Percentiles rank a stretch among this genome's conserved stretches.
These are phyloP conservation scores for Cheirogaleus major DNA, from an alignment of 2,797 vertebrate genomes.

Conservation along the genomic window DNA sequence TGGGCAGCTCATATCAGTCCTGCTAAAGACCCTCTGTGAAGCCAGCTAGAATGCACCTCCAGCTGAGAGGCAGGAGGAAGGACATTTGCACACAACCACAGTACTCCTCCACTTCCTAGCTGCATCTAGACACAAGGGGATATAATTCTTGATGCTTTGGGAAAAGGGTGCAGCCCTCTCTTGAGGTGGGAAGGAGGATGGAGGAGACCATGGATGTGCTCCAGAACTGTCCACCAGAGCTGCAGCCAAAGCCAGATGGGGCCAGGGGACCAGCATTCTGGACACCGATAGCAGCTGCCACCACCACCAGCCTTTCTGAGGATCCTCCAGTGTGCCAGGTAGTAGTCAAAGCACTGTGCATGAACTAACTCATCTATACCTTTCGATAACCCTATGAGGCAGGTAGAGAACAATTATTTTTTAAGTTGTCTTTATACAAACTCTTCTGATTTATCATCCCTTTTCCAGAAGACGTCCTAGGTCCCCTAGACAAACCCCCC, in stretches of 20 bases:
- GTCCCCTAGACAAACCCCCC: background rate
- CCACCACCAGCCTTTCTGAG: background rate
- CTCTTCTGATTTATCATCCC: background rate
- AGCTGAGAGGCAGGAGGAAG: background rate
- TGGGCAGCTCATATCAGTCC: background rate
- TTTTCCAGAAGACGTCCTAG: background rate
- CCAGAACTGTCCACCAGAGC: too few relatives aligned
- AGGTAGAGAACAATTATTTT: background rate
- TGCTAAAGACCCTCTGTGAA: background rate
- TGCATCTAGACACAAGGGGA: background rate
- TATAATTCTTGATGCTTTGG: background rate
- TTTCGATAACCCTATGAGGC: background rate
- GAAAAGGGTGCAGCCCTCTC: background rate
- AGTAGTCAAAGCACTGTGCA: background rate
- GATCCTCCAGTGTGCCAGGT: background rate
- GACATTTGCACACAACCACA: background rate
- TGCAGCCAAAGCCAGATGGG: too few relatives aligned
- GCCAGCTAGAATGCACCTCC: background rate
- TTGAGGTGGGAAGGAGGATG: background rate
- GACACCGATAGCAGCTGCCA: background rate
- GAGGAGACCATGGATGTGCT: background rate
- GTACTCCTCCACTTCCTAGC: background rate
- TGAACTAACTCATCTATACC: background rate
- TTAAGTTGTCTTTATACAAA: background rate
- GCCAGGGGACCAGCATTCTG: accelerated